Evolutionary conservation across 2,888 invertebrate genomes (phyloP).

Genomic region (Aquatica leii): DNA sequence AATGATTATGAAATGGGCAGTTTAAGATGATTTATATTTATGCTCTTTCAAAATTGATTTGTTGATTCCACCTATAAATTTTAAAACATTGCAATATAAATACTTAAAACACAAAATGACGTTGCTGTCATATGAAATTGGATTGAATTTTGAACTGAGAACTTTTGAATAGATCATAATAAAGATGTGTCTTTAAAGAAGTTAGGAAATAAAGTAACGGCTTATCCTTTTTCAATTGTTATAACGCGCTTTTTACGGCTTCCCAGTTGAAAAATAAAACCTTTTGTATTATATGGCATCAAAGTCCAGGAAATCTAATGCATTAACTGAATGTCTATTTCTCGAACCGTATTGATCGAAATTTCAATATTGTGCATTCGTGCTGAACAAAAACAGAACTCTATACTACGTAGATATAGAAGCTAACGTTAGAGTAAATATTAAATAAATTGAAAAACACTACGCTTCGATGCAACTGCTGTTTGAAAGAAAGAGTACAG

Average conservation of each 20-base stretch:
- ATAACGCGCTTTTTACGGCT: constrained; percentile 28
- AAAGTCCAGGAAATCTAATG: constrained; percentile 37
- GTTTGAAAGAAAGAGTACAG: constrained; percentile 15
- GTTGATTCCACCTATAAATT: background rate
- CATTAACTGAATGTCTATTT: constrained; percentile 33
- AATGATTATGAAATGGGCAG: background rate
- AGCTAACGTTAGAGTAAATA: constrained; percentile 30
- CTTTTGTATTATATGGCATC: constrained; percentile 34
- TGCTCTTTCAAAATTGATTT: background rate
- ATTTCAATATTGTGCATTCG: constrained; percentile 39
- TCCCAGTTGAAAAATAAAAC: constrained; percentile 32
- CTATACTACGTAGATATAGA: constrained; percentile 26
- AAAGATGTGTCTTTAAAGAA: constrained; percentile 33
- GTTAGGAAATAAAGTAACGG: constrained; percentile 31
- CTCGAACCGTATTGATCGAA: constrained; percentile 35
- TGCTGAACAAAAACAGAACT: constrained; percentile 35
- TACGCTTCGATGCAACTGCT: constrained; percentile 26
- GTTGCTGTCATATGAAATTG: constrained; percentile 1
- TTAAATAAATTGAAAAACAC: constrained; percentile 38
- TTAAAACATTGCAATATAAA: background rate
- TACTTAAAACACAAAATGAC: background rate
- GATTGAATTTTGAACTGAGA: constrained; percentile 30
- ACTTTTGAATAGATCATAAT: constrained; percentile 30
- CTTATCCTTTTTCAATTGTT: constrained; percentile 34
- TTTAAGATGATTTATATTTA: background rate